Conservation (phyloP, 2,797 vertebrate genomes). For the Babyrousa celebensis region DNA sequence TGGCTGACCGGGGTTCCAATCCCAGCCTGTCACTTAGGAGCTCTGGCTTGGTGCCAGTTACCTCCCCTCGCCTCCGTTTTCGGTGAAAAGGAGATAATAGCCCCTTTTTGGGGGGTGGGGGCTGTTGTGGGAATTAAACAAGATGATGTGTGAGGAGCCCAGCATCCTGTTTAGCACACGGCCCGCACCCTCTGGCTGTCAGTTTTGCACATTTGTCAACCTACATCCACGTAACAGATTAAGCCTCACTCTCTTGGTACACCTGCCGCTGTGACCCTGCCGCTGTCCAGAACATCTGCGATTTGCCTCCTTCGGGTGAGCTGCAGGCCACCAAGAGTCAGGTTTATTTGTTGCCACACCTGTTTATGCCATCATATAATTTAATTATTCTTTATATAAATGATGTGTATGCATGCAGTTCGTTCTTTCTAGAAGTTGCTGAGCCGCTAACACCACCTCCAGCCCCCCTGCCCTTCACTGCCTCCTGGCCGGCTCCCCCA, state of each 20-base stretch:
- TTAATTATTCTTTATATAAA: background rate
- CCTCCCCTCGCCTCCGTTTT: background rate
- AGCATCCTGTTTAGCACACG: accelerated
- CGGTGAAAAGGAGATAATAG: background rate
- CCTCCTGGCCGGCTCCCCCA: background rate
- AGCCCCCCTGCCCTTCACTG: accelerated
- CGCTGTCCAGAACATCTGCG: accelerated
- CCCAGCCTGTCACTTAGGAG: background rate
- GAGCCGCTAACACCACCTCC: background rate
- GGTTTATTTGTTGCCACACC: background rate
- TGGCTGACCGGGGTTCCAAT: background rate
- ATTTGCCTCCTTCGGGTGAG: accelerated
- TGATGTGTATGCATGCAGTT: background rate
- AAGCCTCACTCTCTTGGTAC: background rate
- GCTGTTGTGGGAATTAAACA: background rate
- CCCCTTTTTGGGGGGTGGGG: background rate
- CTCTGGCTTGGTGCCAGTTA: background rate
- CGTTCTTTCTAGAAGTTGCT: background rate
- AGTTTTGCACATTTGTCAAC: accelerated
- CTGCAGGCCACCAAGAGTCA: accelerated
- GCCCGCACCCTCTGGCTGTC: accelerated
- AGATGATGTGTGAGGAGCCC: accelerated
- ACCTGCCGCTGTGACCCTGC: too few relatives aligned
- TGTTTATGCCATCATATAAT: background rate
- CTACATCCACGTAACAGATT: accelerated